These are phyloP conservation scores for Pangasius macronema DNA, from an alignment of 2,797 vertebrate species.

Conservation along the genomic window DNA sequence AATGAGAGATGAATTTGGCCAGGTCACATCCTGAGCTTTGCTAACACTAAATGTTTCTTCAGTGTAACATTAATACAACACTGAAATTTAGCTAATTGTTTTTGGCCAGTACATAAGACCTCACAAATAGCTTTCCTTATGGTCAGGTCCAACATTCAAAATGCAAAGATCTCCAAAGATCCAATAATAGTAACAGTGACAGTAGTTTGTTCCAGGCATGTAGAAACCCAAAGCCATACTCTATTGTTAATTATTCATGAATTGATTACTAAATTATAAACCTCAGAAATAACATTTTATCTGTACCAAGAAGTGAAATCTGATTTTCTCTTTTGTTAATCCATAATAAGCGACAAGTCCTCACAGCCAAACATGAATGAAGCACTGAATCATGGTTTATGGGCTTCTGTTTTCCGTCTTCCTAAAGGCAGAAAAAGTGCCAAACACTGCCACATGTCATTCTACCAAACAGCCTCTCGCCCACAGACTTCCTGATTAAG, in stretches of 20 bases:
- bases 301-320: constrained; percentile 1
- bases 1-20: not conserved
- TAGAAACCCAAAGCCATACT: not conserved
- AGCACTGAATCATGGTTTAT: constrained; percentile 10
- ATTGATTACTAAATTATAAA: not conserved
- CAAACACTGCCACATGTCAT: not conserved
- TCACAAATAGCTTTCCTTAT: not conserved
- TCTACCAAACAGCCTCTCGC: constrained; percentile 20
- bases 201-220: not conserved
- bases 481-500: constrained; percentile 31
- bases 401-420: constrained; percentile 11
- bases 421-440: not conserved
- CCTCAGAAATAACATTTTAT: not conserved
- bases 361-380: not conserved
- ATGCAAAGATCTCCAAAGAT: not conserved
- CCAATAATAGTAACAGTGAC: not conserved
- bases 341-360: not conserved
- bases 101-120: not conserved
- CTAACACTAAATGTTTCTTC: not conserved
- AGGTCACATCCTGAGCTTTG: not conserved
- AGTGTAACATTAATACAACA: not conserved
- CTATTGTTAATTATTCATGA: not conserved
- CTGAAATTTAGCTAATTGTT: not conserved
- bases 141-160: not conserved
- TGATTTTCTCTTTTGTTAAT: not conserved